Conservation (phyloP, 2,113 vertebrate species). For the Cettia cetti region DNA sequence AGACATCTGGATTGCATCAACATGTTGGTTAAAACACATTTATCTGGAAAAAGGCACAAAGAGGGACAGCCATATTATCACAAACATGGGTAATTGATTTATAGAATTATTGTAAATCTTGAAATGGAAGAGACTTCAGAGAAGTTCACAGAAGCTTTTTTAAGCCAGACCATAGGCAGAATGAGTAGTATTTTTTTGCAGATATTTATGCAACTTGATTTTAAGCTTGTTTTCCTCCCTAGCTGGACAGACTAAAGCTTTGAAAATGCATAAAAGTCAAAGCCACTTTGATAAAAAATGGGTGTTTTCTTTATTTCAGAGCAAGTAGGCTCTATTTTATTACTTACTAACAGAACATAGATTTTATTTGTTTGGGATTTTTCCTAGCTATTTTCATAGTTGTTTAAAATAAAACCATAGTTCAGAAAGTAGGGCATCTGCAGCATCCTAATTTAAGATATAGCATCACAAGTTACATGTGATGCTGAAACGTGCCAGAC, state of each 20-base stretch:
- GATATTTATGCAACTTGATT: background rate
- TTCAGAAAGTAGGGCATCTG: background rate
- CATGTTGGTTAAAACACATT: background rate
- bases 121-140: background rate
- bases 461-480: background rate
- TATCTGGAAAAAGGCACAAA: background rate
- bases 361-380: background rate
- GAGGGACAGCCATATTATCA: background rate
- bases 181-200: background rate
- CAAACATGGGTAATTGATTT: background rate
- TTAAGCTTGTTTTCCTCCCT: background rate
- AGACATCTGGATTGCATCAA: background rate
- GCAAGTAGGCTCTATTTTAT: background rate
- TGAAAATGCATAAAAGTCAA: background rate
- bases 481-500: background rate
- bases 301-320: background rate
- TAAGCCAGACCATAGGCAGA: background rate
- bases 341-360: background rate
- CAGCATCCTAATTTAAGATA: background rate
- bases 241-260: background rate
- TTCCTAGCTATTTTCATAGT: background rate
- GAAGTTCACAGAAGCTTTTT: background rate
- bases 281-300: background rate
- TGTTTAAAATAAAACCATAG: background rate
- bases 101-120: background rate